A percentile compares a stretch with the other conserved stretches of the same genome.
These are phyloP conservation scores for Erythrolamprus reginae DNA, from an alignment of 2,113 vertebrate species.

Conservation along the genomic window DNA sequence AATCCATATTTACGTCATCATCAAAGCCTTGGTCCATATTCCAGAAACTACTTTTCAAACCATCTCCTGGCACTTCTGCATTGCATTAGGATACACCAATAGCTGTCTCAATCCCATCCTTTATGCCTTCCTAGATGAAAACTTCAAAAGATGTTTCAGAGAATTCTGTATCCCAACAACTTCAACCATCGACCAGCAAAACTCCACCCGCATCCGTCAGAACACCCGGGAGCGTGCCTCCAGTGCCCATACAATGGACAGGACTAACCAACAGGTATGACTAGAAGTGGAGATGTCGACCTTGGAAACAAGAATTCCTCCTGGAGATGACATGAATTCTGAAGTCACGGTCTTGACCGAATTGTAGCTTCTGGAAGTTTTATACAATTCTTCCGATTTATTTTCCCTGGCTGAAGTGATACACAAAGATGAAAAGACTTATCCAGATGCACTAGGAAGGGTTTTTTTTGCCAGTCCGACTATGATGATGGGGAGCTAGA, in stretches of 20 bases:
- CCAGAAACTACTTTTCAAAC: slow-evolving; percentile 90
- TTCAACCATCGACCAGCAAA: slow-evolving; percentile 85
- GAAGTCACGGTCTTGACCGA: slow-evolving; percentile 80
- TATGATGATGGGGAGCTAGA: neutral
- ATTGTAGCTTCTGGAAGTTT: slow-evolving; percentile 37
- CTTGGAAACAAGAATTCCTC: slow-evolving; percentile 66
- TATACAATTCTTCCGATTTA: neutral
- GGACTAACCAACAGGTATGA: slow-evolving; percentile 95
- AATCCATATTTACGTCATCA: slow-evolving; percentile 96
- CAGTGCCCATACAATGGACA: slow-evolving; percentile 86
- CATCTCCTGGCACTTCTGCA: slow-evolving; percentile 98
- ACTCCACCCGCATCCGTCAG: slow-evolving; percentile 82
- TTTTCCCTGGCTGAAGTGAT: neutral
- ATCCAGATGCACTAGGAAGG: neutral
- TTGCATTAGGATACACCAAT: slow-evolving; percentile 96
- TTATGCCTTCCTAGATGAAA: slow-evolving; percentile 97
- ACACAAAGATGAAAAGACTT: slow-evolving; percentile 5
- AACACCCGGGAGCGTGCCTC: slow-evolving; percentile 82
- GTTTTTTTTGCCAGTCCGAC: neutral
- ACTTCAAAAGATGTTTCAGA: slow-evolving; percentile 98
- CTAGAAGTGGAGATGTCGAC: slow-evolving; percentile 89
- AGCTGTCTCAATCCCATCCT: slow-evolving; percentile 98
- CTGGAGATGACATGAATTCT: slow-evolving; percentile 76
- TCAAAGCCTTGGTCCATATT: slow-evolving; percentile 90
- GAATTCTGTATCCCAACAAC: slow-evolving; percentile 95